phyloP scores from a whole-genome alignment of 1,140 invertebrate species.

The Hesperophylax magnus region DNA sequence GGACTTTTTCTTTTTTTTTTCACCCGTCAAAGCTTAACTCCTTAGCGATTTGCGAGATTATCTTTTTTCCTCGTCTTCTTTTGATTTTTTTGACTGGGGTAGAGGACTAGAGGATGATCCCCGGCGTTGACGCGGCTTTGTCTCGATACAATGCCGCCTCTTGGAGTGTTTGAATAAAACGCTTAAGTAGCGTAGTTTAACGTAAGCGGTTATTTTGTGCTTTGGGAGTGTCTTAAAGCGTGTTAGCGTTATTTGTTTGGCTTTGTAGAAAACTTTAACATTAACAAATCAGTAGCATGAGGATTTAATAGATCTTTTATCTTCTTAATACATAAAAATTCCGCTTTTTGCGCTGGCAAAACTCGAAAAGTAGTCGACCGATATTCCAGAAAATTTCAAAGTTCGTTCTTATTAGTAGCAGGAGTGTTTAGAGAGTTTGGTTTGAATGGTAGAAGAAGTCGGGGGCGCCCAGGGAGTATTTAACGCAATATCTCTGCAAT shows the following conservation, averaged over 20 bases:
- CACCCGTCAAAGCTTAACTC: conserved; percentile 45
- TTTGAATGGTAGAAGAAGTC: no score
- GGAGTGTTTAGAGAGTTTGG: no score
- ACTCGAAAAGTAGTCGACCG: no score
- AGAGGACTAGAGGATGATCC: conserved; percentile 45
- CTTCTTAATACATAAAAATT: no score
- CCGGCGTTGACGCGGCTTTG: conserved; percentile 46
- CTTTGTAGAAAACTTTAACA: background rate
- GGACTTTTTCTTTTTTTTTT: conserved; percentile 29
- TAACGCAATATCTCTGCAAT: no score
- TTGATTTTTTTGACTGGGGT: background rate
- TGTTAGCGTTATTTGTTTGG: background rate
- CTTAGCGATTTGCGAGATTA: conserved; percentile 46
- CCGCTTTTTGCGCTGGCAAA: no score
- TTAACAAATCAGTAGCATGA: no score
- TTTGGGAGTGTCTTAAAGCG: conserved; percentile 4
- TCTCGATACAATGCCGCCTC: conserved; percentile 50
- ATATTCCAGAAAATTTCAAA: no score
- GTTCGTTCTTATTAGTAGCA: no score
- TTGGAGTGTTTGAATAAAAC: conserved; percentile 35
- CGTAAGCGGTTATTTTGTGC: conserved; percentile 13
- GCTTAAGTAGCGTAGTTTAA: conserved; percentile 13
- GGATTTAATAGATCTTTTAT: no score
- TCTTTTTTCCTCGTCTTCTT: background rate
- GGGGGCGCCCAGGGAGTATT: no score